phyloP scores from a whole-genome alignment of 1,140 invertebrate species.

The Drosophila ogumai region DNA sequence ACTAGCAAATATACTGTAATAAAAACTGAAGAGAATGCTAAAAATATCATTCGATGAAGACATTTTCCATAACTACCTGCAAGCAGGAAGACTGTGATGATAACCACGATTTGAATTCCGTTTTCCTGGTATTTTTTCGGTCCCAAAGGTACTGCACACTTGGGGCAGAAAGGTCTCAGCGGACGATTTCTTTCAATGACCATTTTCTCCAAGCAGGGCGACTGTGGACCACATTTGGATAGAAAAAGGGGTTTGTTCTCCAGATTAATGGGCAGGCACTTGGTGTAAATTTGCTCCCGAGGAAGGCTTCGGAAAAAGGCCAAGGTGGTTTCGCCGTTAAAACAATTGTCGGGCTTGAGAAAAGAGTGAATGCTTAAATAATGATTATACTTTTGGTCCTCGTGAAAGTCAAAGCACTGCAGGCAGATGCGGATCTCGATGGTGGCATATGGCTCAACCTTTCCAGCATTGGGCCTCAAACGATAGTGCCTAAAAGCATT shows the following conservation, averaged over 20 bases:
- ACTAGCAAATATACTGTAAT: conserved; percentile 9
- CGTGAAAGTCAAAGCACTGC: conserved; percentile 16
- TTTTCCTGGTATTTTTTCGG: too few relatives aligned
- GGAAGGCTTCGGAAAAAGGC: conserved; percentile 16
- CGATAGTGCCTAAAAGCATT: conserved; percentile 32
- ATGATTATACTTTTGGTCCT: conserved; percentile 17
- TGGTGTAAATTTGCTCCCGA: neutral
- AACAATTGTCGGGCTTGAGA: neutral
- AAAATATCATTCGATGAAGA: neutral
- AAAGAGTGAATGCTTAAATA: conserved; percentile 33
- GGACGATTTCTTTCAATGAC: neutral
- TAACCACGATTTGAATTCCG: neutral
- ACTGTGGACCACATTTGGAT: neutral
- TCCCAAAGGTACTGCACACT: neutral
- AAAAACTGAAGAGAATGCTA: neutral
- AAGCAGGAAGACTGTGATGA: neutral
- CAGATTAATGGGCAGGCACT: neutral
- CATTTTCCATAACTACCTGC: conserved; percentile 3
- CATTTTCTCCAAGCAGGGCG: neutral
- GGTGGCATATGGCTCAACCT: conserved; percentile 30
- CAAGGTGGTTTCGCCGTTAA: neutral
- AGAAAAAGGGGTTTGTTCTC: conserved; percentile 3
- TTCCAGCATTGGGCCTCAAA: conserved; percentile 31
- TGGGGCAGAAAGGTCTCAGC: neutral
- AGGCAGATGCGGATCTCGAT: conserved; percentile 38